Evolutionary conservation across 2,113 vertebrate genomes (phyloP), one percentile per base, ranked within the genome.

Genomic region (Copsychus sechellarum): DNA sequence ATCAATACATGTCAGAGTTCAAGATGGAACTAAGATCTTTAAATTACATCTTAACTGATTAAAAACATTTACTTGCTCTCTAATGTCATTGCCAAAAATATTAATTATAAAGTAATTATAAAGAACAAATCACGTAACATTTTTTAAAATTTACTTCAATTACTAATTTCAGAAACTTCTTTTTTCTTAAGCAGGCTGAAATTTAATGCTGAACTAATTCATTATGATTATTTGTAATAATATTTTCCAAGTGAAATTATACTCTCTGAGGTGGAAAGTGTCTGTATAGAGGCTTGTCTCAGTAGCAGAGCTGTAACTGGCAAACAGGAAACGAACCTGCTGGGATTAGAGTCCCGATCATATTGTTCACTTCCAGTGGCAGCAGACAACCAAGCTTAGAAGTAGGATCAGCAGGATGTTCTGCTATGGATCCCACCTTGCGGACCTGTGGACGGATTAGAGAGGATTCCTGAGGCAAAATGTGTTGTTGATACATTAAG

Each of bases 101-200:
- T 79, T 96, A 94, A 95, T 95, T 92, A 38, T n/a, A 43, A 83
- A 81, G 69, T 78, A 85, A 73, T 87, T 80, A 67, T 21, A 61
- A 54, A 81, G 42, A 90, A 40, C 17, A 95, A 94, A 86, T 29
- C 22, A 29, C 18, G 22, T 16, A 74, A 25, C 20, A 42, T 72
- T 76, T 45, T n/a, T 34, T 16, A 4, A 12, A 12, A 73, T 76
- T 58, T 3, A 85, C 74, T 92, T 83, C 61, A 85, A 16, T 19
- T 70, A 47, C n/a, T 40, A 47, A 72, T 76, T 89, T 85, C 40
- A 70, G 67, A 86, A 93, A 56, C 19, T 15, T 50, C 19, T 33
- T 23, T 22, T 64, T 87, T 78, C 54, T 76, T 82, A 58, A n/a
- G 77, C 29, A 18, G 17, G 8, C 23, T 85, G 67, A 77, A 64